Evolutionary conservation across 2,888 invertebrate genomes (phyloP).

Genomic region (Spodoptera littoralis): DNA sequence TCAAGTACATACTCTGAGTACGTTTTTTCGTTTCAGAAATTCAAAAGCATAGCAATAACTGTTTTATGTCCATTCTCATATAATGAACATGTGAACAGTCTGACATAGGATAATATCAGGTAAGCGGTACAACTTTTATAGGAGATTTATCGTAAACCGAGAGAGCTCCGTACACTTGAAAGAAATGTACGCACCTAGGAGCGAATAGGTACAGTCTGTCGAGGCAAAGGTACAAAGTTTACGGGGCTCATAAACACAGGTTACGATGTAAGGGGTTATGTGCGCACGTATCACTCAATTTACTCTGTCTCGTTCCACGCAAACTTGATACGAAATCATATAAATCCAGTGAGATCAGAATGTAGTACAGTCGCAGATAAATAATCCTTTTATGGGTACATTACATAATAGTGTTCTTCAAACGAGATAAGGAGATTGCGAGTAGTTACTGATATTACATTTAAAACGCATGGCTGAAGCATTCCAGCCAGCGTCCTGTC

Average conservation of each 20-base stretch:
- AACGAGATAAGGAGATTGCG: conserved; percentile 12
- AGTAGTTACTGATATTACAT: conserved; percentile 10
- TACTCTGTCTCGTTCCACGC: conserved; percentile 23
- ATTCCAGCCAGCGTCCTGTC: not conserved
- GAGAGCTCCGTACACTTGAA: conserved; percentile 23
- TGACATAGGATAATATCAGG: conserved; percentile 1
- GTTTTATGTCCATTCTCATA: too few species aligned
- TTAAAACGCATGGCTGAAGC: conserved; percentile 16
- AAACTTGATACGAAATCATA: conserved; percentile 37
- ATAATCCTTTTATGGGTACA: conserved; percentile 19
- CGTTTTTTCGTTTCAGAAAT: too few species aligned
- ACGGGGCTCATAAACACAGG: conserved; percentile 49
- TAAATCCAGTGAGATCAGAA: conserved; percentile 36
- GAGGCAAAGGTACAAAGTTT: conserved; percentile 42
- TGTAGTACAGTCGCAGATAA: conserved; percentile 13
- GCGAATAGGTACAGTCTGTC: conserved; percentile 23
- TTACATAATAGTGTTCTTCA: conserved; percentile 8
- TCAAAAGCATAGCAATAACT: too few species aligned
- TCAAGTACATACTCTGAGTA: too few species aligned
- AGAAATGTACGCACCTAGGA: conserved; percentile 29
- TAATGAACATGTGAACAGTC: not conserved
- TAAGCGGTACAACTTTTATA: conserved; percentile 13
- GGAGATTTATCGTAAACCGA: conserved; percentile 27
- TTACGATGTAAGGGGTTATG: conserved; percentile 46
- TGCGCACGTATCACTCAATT: conserved; percentile 56